Evolutionary conservation across 1,140 invertebrate genomes (phyloP).

Genomic region (Scaptomyza graminum): DNA sequence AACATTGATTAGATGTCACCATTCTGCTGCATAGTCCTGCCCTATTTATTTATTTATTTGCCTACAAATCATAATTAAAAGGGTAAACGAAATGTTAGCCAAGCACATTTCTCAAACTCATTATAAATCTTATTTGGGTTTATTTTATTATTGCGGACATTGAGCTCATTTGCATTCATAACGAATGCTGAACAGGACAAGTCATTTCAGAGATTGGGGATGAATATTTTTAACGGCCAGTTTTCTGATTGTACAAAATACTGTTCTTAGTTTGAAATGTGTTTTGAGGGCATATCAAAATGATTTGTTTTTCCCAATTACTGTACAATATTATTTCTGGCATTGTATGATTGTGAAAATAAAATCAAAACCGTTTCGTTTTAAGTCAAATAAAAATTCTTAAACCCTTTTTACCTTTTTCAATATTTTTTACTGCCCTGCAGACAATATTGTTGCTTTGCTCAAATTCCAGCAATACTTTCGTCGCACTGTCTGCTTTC

Average conservation of each 20-base stretch:
- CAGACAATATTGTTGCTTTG: conserved; percentile 17
- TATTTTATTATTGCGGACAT: conserved; percentile 21
- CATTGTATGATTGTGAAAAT: too few relatives aligned
- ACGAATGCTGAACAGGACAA: conserved; percentile 28
- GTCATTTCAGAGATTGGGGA: not conserved
- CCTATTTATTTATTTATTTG: conserved; percentile 15
- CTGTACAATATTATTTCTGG: too few relatives aligned
- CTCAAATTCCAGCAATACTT: conserved; percentile 33
- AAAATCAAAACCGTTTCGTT: too few relatives aligned
- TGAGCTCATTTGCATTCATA: conserved; percentile 52
- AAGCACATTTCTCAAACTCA: conserved; percentile 23
- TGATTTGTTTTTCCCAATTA: too few relatives aligned
- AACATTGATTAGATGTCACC: conserved; percentile 71
- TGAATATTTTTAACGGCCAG: not conserved
- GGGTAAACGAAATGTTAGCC: conserved; percentile 16
- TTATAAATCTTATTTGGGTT: conserved; percentile 54
- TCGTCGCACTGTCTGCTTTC: conserved; percentile 11
- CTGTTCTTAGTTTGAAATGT: not conserved
- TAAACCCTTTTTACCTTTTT: not conserved
- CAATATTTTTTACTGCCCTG: conserved; percentile 6
- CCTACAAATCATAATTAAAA: conserved; percentile 37
- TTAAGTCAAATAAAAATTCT: too few relatives aligned
- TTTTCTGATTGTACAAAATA: not conserved
- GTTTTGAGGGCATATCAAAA: not conserved
- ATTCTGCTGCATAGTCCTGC: not conserved